Percentiles rank a stretch among this genome's conserved stretches.
phyloP scores from a whole-genome alignment of 1,140 invertebrate species.

The Heliothis subflexa region DNA sequence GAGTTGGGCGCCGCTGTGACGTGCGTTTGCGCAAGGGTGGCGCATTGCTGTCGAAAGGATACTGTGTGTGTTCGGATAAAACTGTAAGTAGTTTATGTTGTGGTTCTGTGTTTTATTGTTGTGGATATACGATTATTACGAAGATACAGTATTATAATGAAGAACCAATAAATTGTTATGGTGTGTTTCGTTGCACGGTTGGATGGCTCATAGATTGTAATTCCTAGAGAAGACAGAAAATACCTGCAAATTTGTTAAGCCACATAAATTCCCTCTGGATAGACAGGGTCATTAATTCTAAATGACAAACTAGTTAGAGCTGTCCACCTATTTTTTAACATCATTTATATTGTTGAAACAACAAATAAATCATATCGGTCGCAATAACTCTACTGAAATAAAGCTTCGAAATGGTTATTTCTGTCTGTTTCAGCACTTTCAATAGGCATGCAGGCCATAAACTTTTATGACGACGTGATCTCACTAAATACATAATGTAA shows the following conservation, averaged over 20 bases:
- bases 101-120: slow-evolving; percentile 3
- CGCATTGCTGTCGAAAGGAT: slow-evolving; percentile 56
- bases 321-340: neutral
- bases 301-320: neutral
- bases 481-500: slow-evolving; percentile 57
- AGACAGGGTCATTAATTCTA: slow-evolving; percentile 1
- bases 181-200: no score
- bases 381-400: slow-evolving; percentile 41
- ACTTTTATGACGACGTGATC: slow-evolving; percentile 69
- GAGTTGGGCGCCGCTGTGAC: slow-evolving; percentile 62
- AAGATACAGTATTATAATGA: no score
- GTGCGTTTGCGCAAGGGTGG: slow-evolving; percentile 71
- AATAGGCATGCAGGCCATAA: slow-evolving; percentile 65
- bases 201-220: no score
- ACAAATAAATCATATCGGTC: slow-evolving; percentile 31
- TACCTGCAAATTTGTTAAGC: neutral
- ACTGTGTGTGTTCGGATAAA: slow-evolving; percentile 63
- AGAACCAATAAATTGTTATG: no score
- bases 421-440: slow-evolving; percentile 62
- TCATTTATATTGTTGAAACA: slow-evolving; percentile 28
- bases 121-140: no score
- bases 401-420: slow-evolving; percentile 63
- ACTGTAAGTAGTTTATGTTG: slow-evolving; percentile 64
- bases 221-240: neutral
- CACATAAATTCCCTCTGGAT: neutral